Evolutionary conservation across 2,797 vertebrate genomes (phyloP).

Genomic region (Macropus fuliginosus): DNA sequence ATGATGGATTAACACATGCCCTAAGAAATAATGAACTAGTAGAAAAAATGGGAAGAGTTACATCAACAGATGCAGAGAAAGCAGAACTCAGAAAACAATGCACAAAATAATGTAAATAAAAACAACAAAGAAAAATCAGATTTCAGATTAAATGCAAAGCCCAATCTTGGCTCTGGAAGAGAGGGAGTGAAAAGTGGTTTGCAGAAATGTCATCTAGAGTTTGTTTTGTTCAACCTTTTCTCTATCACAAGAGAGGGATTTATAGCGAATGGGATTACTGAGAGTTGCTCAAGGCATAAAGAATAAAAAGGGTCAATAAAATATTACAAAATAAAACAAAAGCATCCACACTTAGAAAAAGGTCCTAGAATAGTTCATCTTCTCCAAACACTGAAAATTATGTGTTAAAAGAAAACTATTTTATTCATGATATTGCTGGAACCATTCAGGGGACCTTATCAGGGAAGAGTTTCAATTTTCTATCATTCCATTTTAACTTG

Average conservation of each 20-base stretch:
- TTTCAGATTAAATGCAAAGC: neutral
- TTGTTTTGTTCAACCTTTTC: neutral
- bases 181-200: neutral
- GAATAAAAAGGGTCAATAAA: neutral
- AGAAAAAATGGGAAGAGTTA: neutral
- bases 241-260: neutral
- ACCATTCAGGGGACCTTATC: conserved; percentile 80
- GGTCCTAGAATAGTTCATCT: neutral
- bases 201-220: neutral
- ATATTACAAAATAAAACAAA: neutral
- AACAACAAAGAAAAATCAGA: neutral
- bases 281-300: neutral
- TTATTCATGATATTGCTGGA: conserved; percentile 61
- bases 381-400: conserved; percentile 46
- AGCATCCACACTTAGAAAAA: neutral
- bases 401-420: conserved; percentile 57
- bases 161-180: neutral
- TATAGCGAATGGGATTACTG: neutral
- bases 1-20: neutral
- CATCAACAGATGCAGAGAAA: neutral
- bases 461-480: conserved; percentile 83
- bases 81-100: neutral
- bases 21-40: neutral
- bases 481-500: conserved; percentile 84
- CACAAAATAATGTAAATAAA: neutral